phyloP scores from a whole-genome alignment of 2,113 vertebrate genomes.

The Ophiodon elongatus region DNA sequence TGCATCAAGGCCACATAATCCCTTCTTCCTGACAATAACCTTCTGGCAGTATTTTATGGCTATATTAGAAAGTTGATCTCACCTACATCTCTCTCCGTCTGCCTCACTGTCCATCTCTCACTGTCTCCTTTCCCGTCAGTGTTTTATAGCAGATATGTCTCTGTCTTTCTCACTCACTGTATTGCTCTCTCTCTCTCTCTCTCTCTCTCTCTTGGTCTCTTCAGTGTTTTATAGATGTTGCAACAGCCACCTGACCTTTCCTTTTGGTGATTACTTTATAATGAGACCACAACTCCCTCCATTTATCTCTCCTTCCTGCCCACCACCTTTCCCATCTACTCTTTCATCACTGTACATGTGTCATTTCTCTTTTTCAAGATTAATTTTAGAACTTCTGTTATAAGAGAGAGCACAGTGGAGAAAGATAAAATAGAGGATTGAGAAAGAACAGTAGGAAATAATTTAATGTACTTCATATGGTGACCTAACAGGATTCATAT shows the following conservation, averaged over 20 bases:
- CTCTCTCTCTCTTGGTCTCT: slow-evolving; percentile 24
- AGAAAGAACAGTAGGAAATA: background rate
- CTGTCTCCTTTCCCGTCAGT: slow-evolving; percentile 14
- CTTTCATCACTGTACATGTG: slow-evolving; percentile 34
- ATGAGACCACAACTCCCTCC: slow-evolving; percentile 71
- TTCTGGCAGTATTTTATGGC: slow-evolving; percentile 57
- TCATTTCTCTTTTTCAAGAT: slow-evolving; percentile 44
- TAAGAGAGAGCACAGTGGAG: background rate
- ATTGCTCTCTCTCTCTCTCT: slow-evolving; percentile 5
- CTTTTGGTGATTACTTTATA: slow-evolving; percentile 76
- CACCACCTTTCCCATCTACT: slow-evolving; percentile 11
- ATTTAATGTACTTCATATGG: background rate
- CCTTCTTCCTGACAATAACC: slow-evolving; percentile 41
- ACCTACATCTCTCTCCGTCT: slow-evolving; percentile 33
- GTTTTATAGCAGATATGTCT: slow-evolving; percentile 36
- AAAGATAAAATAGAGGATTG: background rate
- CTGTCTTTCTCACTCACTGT: slow-evolving; percentile 17
- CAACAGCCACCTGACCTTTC: slow-evolving; percentile 78
- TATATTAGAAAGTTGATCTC: slow-evolving; percentile 52
- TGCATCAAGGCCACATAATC: slow-evolving; percentile 12
- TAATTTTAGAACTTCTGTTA: slow-evolving; percentile 30
- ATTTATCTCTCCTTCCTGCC: slow-evolving; percentile 31
- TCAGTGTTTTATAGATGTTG: slow-evolving; percentile 72
- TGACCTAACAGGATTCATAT: background rate
- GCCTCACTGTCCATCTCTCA: slow-evolving; percentile 35